phyloP scores from a whole-genome alignment of 2,113 vertebrate genomes.

The Gymnogyps californianus region DNA sequence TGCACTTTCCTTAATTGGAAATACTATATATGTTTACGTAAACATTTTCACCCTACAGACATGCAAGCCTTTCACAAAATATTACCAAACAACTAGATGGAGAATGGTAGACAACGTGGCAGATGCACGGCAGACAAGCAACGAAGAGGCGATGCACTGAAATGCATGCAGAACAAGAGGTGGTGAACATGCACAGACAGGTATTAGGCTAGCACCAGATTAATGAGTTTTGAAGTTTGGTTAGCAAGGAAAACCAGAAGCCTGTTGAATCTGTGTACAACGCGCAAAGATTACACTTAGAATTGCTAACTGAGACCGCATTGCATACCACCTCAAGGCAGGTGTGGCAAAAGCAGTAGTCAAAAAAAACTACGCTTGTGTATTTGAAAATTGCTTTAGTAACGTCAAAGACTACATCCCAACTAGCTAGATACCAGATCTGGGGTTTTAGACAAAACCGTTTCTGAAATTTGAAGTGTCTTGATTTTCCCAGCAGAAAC shows the following conservation, averaged over 20 bases:
- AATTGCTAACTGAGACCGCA: background rate
- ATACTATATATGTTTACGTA: background rate
- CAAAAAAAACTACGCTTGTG: background rate
- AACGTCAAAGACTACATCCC: background rate
- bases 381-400: background rate
- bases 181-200: slow-evolving; percentile 9
- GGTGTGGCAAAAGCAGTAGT: background rate
- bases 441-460: background rate
- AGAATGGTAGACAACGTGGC: background rate
- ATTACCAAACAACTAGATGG: background rate
- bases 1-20: background rate
- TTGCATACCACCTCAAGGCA: background rate
- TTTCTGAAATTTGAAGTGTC: background rate
- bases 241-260: slow-evolving; percentile 28
- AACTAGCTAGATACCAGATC: background rate
- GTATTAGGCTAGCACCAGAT: background rate
- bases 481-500: background rate
- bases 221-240: background rate
- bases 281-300: background rate
- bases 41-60: background rate
- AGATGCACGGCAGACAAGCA: background rate
- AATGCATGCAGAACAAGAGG: slow-evolving; percentile 6
- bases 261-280: slow-evolving; percentile 73
- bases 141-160: background rate
- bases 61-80: background rate